Evolutionary conservation across 2,797 vertebrate species (phyloP), one percentile per base, ranked within the genome.

Genomic region (Streptopelia turtur): DNA sequence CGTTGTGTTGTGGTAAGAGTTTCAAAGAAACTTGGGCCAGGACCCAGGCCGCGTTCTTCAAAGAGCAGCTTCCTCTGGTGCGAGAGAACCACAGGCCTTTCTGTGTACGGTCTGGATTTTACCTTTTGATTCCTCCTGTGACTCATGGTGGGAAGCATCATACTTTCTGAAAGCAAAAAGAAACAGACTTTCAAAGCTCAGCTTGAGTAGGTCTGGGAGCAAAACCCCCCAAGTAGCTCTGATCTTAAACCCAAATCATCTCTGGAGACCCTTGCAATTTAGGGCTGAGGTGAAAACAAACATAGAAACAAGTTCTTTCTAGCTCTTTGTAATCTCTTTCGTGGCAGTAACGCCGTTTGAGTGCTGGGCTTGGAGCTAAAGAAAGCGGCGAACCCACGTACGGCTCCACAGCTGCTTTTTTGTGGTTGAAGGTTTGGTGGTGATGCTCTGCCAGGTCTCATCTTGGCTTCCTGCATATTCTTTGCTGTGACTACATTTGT

Each of bases 351-450:
- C 7, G 61, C 57, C 9, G 10, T 20, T n/a, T 43, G 69, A 43
- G 72, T 6, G 52, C 89, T 92, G 93, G 21, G 9, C 43, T 37
- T n/a, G 86, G 8, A 82, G 76, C 92, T 90, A 3, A 57, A 84
- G 70, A 25, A 45, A 70, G 95, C 72, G 16, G 50, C 15, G 79
- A 60, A 41, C 87, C 59, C 80, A 27, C 8, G 5, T n/a, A 21
- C 28, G 18, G 39, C 82, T 87, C 91, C 33, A 20, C 81, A 52
- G 92, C 80, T 83, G 82, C 95, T 94, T 60, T 65, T 52, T 53
- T 93, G 92, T 87, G 82, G 89, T 89, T 87, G 68, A 30, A 53
- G 80, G 66, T 24, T 75, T 84, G 9, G 53, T 41, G 83, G 45
- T 33, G 63, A 76, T 74, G 71, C 93, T 94, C 33, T 66, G 87